These are phyloP conservation scores for Haplochromis burtoni DNA, from an alignment of 2,113 vertebrate genomes.

Conservation along the genomic window DNA sequence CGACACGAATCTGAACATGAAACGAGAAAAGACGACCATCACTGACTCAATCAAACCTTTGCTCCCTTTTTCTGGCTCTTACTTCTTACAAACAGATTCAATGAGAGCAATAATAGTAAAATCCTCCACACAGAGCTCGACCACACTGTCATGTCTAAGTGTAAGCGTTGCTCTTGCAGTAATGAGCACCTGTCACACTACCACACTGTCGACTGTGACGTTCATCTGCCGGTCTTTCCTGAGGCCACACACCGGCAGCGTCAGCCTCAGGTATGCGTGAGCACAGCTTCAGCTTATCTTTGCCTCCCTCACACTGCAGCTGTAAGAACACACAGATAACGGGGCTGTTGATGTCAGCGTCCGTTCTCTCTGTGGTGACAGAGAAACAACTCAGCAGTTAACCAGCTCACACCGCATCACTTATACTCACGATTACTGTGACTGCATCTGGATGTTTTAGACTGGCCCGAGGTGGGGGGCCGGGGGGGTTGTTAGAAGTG, in stretches of 20 bases:
- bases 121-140: background rate
- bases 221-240: background rate
- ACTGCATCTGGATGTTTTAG: background rate
- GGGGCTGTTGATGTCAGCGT: conserved; percentile 8
- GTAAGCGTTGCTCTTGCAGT: background rate
- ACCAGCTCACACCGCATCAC: background rate
- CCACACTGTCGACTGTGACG: background rate
- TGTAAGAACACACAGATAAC: conserved; percentile 18
- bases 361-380: conserved; percentile 29
- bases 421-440: background rate
- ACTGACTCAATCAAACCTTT: background rate
- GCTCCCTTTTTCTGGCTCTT: background rate
- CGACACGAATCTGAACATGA: background rate
- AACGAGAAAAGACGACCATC: background rate
- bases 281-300: conserved; percentile 10
- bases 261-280: background rate
- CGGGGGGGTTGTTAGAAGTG: background rate
- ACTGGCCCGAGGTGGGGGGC: background rate
- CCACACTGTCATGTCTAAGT: background rate
- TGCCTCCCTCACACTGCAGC: conserved; percentile 8
- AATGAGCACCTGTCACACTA: background rate
- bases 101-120: background rate
- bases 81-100: background rate
- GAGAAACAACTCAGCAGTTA: background rate
- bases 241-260: background rate